Evolutionary conservation across 2,797 vertebrate species (phyloP), one percentile per base, ranked within the genome.

Genomic region (Spea hammondii): DNA sequence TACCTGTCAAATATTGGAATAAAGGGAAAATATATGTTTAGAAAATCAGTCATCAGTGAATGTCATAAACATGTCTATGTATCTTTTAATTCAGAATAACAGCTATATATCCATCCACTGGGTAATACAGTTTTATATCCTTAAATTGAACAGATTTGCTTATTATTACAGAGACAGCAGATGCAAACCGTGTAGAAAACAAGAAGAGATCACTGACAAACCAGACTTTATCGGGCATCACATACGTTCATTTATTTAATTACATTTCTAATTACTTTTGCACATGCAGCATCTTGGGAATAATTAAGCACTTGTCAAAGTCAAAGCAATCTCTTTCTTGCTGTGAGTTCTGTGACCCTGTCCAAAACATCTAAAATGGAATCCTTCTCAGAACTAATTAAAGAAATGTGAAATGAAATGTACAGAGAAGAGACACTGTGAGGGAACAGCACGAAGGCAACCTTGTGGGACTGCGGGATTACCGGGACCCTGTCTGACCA

Each of bases 271-370:
- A 82, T 76, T 81, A 79, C 69, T 67, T 67, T 59, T 72, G 45
- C 74, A 68, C 64, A 77, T 55, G 55, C 54, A 55, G 79, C 65
- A 82, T 82, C 79, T 72, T 82, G 74, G 74, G 79, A 70, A 74
- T 77, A 77, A 82, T 82, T 82, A 82, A 77, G 70, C 54, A 73
- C 74, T 76, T 77, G 70, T 82, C 79, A 82, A 82, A 73, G 79
- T 66, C 79, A 82, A 82, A 68, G 70, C 77, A 73, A 82, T 82
- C 74, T 77, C 70, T 73, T 77, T 73, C 79, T 73, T 73, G 70
- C 75, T 82, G 70, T 72, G 74, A 76, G 74, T 72, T 77, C 69
- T 10, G 50, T 77, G 70, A 77, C 70, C 74, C 74, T 82, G 74
- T 77, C 79, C 79, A 73, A 77, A 32, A 72, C 69, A 65, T 69